These are phyloP conservation scores for Acrocephalus kingi DNA, from an alignment of 2,113 vertebrate genomes.

Conservation along the genomic window DNA sequence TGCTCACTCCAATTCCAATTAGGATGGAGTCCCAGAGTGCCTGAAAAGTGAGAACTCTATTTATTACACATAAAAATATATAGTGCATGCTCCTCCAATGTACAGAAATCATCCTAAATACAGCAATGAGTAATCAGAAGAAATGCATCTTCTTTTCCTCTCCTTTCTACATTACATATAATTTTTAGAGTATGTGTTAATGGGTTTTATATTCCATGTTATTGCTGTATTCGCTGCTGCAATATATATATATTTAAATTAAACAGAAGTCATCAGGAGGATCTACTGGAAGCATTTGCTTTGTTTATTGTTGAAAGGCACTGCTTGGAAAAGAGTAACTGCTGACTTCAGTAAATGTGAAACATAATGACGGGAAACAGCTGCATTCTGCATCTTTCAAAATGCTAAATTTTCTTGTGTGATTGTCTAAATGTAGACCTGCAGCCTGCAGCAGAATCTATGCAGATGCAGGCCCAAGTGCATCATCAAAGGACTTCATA, in stretches of 20 bases:
- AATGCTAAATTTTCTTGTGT: slow-evolving; percentile 36
- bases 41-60: slow-evolving; percentile 30
- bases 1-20: background rate
- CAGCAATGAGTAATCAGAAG: slow-evolving; percentile 13
- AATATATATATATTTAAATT: slow-evolving; percentile 61
- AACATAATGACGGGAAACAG: slow-evolving; percentile 58
- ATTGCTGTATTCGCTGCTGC: slow-evolving; percentile 36
- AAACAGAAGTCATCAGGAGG: slow-evolving; percentile 54
- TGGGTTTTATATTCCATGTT: slow-evolving; percentile 19
- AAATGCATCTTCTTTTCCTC: slow-evolving; percentile 7
- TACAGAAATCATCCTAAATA: slow-evolving; percentile 22
- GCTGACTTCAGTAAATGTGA: slow-evolving; percentile 66
- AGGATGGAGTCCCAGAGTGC: background rate
- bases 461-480: slow-evolving; percentile 45
- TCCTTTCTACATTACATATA: slow-evolving; percentile 17
- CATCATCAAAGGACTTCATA: slow-evolving; percentile 28
- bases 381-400: slow-evolving; percentile 58
- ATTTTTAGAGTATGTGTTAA: slow-evolving; percentile 25
- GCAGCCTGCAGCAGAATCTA: background rate
- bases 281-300: slow-evolving; percentile 47
- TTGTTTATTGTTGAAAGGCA: slow-evolving; percentile 45
- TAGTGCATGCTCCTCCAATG: background rate
- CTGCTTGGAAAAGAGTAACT: slow-evolving; percentile 57
- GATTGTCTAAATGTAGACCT: slow-evolving; percentile 47
- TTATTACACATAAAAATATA: slow-evolving; percentile 37